Evolutionary conservation across 2,113 vertebrate species (phyloP).

Genomic region (Mesoclemmys tuberculata): DNA sequence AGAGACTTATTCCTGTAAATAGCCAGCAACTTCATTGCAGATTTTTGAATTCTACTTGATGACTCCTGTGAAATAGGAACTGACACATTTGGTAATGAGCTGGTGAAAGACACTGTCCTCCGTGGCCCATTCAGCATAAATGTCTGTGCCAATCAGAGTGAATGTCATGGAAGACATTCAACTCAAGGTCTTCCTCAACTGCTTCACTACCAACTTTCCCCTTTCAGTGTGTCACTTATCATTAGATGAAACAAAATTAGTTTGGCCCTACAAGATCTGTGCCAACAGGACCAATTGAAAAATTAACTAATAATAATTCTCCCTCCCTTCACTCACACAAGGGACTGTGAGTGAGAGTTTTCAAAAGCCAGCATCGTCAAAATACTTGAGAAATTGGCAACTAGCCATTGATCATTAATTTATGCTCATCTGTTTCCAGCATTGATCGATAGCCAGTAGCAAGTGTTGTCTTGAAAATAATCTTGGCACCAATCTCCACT

Average conservation of each 20-base stretch:
- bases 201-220: background rate
- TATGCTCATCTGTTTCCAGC: constrained; percentile 65
- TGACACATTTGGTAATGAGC: background rate
- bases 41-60: constrained; percentile 15
- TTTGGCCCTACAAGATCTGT: constrained; percentile 32
- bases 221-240: constrained; percentile 24
- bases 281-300: constrained; percentile 32
- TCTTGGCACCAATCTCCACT: constrained; percentile 29
- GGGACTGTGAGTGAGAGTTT: constrained; percentile 67
- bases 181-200: background rate
- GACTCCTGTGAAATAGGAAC: constrained; percentile 14
- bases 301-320: constrained; percentile 58
- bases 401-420: constrained; percentile 8
- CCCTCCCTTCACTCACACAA: background rate
- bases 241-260: constrained; percentile 38
- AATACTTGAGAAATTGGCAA: constrained; percentile 10
- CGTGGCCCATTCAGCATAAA: background rate
- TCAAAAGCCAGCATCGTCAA: constrained; percentile 48
- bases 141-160: background rate
- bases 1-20: constrained; percentile 4
- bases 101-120: background rate
- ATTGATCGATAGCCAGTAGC: constrained; percentile 50
- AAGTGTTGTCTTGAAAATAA: constrained; percentile 56
- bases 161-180: background rate
- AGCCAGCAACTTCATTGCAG: background rate